These are phyloP conservation scores for Ceyx erithaca DNA, from an alignment of 2,797 vertebrate species.

Conservation along the genomic window DNA sequence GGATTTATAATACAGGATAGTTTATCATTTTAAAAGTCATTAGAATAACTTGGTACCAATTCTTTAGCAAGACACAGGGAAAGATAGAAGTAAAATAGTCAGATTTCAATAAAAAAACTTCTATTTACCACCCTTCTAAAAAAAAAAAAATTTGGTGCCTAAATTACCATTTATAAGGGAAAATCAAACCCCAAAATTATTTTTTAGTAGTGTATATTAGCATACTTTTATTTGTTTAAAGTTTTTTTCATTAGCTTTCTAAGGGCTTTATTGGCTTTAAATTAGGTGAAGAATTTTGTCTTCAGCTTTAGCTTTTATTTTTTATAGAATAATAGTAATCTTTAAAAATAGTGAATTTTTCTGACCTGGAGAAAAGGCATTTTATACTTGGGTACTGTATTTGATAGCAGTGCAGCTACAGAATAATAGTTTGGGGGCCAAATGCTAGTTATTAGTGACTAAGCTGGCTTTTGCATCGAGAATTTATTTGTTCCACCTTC, in stretches of 20 bases:
- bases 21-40: background rate
- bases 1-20: background rate
- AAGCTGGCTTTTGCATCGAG: constrained; percentile 13
- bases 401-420: background rate
- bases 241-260: background rate
- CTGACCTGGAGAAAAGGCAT: background rate
- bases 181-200: background rate
- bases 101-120: background rate
- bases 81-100: background rate
- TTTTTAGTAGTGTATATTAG: background rate
- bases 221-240: background rate
- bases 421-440: background rate
- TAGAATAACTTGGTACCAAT: background rate
- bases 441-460: background rate
- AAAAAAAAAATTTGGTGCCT: background rate
- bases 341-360: background rate
- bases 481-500: constrained; percentile 2
- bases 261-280: background rate
- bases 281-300: background rate
- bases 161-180: background rate
- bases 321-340: background rate
- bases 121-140: background rate
- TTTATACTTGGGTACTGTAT: background rate
- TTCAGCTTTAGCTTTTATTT: background rate
- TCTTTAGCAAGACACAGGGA: background rate